Conservation (phyloP, 2,888 invertebrate genomes). For the Athetis lepigone region DNA sequence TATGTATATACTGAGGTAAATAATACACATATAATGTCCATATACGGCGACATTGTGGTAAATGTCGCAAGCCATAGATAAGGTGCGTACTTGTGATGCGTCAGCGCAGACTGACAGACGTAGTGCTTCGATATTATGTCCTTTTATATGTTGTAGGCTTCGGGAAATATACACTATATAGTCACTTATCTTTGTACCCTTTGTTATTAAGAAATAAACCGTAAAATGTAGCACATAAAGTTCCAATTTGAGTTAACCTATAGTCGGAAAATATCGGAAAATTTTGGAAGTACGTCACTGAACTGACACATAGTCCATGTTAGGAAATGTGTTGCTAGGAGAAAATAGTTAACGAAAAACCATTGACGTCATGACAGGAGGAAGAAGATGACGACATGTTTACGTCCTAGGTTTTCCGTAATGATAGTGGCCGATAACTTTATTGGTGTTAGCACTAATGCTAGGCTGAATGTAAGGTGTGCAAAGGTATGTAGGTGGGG, state of each 20-base stretch:
- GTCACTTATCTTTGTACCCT: conserved; percentile 15
- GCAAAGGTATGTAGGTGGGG: not conserved
- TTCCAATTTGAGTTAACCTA: not conserved
- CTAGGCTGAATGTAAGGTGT: not conserved
- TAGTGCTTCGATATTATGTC: conserved; percentile 8
- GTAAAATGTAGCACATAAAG: not conserved
- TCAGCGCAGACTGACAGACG: conserved; percentile 33
- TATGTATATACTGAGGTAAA: no score
- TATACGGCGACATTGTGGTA: conserved; percentile 34
- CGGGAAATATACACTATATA: conserved; percentile 34
- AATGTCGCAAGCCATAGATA: conserved; percentile 39
- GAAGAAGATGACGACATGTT: conserved; percentile 21
- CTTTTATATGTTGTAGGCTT: conserved; percentile 11
- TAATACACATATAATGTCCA: conserved; percentile 10
- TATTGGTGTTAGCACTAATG: conserved; percentile 21
- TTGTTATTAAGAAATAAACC: not conserved
- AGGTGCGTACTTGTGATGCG: conserved; percentile 35
- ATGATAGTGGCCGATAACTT: conserved; percentile 29
- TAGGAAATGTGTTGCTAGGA: conserved; percentile 16
- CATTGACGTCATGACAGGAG: conserved; percentile 33
- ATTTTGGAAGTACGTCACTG: not conserved
- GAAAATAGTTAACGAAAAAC: conserved; percentile 37
- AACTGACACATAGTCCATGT: conserved; percentile 20
- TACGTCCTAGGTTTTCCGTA: conserved; percentile 32
- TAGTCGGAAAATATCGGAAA: not conserved